These are phyloP conservation scores for Campylorhamphus procurvoides DNA, from an alignment of 2,113 vertebrate genomes.

Conservation along the genomic window DNA sequence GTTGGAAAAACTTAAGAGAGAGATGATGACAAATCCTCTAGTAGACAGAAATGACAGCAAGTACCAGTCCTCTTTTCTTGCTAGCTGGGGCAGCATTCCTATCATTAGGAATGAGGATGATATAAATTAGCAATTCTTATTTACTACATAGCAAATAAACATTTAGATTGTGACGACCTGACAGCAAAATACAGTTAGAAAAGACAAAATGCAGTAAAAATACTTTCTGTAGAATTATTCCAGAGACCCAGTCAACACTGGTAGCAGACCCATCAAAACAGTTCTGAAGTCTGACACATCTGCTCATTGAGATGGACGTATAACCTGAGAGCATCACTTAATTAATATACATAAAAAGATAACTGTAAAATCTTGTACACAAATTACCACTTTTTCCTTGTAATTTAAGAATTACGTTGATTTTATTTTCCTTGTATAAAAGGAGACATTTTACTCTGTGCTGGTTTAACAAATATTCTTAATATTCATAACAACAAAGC, in stretches of 20 bases:
- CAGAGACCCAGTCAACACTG: neutral
- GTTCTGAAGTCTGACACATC: neutral
- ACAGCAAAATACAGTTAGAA: neutral
- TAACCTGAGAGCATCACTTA: neutral
- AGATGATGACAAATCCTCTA: neutral
- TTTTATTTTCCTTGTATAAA: constrained; percentile 61
- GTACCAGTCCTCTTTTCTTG: neutral
- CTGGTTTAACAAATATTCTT: constrained; percentile 42
- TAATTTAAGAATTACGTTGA: neutral
- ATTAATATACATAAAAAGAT: neutral
- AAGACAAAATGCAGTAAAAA: neutral
- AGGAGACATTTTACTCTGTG: constrained; percentile 34
- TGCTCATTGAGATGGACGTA: neutral
- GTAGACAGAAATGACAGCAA: fast-evolving
- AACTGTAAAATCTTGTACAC: constrained; percentile 7
- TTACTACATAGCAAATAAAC: neutral
- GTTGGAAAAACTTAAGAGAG: neutral
- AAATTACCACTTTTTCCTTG: constrained; percentile 37
- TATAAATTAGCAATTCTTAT: neutral
- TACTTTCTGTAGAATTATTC: neutral
- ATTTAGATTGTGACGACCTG: neutral
- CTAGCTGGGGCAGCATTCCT: neutral
- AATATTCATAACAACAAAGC: constrained; percentile 16
- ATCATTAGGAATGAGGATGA: neutral
- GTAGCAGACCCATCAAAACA: neutral